phyloP scores from a whole-genome alignment of 2,888 invertebrate species.

The Neocrepidodera transversa region DNA sequence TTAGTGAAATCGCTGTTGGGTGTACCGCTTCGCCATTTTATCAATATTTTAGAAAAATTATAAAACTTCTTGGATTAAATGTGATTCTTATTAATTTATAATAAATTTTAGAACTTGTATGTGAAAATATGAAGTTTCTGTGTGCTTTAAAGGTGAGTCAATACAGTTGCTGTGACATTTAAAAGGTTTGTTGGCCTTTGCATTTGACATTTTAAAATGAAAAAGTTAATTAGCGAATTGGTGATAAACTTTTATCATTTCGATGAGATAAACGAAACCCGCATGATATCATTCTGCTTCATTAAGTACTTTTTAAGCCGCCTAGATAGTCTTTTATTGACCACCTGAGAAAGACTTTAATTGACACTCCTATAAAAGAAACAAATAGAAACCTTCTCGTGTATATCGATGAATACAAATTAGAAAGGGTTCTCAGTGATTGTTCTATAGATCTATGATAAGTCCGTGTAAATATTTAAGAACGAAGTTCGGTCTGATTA shows the following conservation, averaged over 20 bases:
- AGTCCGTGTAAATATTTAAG: neutral
- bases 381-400: slow-evolving; percentile 7
- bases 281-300: neutral
- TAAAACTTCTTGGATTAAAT: slow-evolving; percentile 30
- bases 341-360: slow-evolving; percentile 11
- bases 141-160: slow-evolving; percentile 39
- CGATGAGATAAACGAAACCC: slow-evolving; percentile 15
- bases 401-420: slow-evolving; percentile 13
- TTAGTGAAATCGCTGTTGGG: slow-evolving; percentile 43
- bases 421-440: slow-evolving; percentile 19
- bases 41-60: slow-evolving; percentile 42
- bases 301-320: neutral
- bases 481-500: neutral
- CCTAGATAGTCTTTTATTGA: slow-evolving; percentile 16
- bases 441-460: slow-evolving; percentile 7
- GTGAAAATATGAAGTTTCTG: slow-evolving; percentile 34
- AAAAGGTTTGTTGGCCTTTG: slow-evolving; percentile 47
- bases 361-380: slow-evolving; percentile 22
- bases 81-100: slow-evolving; percentile 29
- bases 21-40: slow-evolving; percentile 50
- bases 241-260: slow-evolving; percentile 21
- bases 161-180: slow-evolving; percentile 32
- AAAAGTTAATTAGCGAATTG: slow-evolving; percentile 35
- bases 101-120: slow-evolving; percentile 21
- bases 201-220: slow-evolving; percentile 47